Evolutionary conservation across 2,888 invertebrate genomes (phyloP), one percentile per base, ranked within the genome.

Genomic region (Capitulum mitella): DNA sequence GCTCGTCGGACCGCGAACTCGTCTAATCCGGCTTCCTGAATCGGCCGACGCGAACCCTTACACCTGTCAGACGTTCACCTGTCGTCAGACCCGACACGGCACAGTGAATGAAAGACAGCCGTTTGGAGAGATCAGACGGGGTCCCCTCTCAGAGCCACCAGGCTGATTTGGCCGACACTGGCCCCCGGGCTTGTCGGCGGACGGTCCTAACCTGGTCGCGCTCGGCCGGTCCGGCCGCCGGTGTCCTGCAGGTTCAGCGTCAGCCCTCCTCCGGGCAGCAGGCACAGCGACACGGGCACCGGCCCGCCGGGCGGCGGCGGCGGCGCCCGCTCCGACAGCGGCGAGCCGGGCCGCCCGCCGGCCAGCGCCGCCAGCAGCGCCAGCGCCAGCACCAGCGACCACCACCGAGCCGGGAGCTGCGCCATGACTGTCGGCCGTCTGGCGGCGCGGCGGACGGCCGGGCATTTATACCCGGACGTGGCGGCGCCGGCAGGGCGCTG

Each of bases 271-370:
- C 64, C 34, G 19, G 34, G 32, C 64, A 64, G 64, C 34, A 64
- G 32, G 19, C 64, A 64, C 16, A 34, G 34, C 19, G 64, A 64
- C 34, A 64, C 34, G 34, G 64, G 64, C 29, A 64, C 29, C 34
- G 64, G 64, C 3, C 64, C 64, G 34, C 64, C 64, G 29, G 64
- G 64, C 64, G 64, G 64, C 34, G 29, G 64, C 64, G 64, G 64
- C 34, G 64, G 64, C 29, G n/a, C 29, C 34, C 64, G n/a, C 34
- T 64, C 64, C 14, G 32, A 16, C 16, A 64, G 64, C 64, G 64
- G 64, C 19, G 64, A 64, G 16, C 64, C 64, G 34, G 64, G 64
- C 34, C 64, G 32, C 64, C 29, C 64, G 5, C 14, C 16, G 29
- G 34, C 64, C 58, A 16, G 10, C 58, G 58, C 32, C 58, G 32